Evolutionary conservation across 2,113 vertebrate genomes (phyloP).

Genomic region (Piaya cayana): DNA sequence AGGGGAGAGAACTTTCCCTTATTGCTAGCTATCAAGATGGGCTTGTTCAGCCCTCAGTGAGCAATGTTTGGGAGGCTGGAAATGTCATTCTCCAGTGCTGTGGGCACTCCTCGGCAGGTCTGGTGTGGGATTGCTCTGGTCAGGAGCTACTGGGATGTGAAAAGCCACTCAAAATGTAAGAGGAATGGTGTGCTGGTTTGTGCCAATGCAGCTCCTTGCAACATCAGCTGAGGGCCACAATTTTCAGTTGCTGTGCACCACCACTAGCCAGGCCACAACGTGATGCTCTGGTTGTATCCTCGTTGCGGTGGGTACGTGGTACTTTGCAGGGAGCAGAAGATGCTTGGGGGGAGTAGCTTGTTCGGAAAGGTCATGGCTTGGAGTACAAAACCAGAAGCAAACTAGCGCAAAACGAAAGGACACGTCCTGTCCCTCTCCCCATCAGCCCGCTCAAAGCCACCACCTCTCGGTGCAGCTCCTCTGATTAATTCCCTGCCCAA

Average conservation of each 20-base stretch:
- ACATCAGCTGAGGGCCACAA: rapidly evolving
- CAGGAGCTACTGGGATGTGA: not conserved
- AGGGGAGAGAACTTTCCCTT: not conserved
- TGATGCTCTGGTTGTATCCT: not conserved
- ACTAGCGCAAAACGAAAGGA: not conserved
- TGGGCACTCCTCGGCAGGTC: not conserved
- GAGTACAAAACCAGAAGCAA: not conserved
- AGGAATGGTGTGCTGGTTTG: not conserved
- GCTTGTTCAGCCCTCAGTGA: rapidly evolving
- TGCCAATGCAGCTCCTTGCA: not conserved
- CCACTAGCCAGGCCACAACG: not conserved
- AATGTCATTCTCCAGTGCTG: rapidly evolving
- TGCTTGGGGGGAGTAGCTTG: not conserved
- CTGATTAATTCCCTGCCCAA: conserved; percentile 28
- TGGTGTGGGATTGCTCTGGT: not conserved
- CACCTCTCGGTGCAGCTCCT: not conserved
- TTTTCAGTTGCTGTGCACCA: not conserved
- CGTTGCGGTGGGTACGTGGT: rapidly evolving
- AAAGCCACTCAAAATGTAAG: not conserved
- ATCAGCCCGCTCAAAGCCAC: not conserved
- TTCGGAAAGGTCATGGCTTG: not conserved
- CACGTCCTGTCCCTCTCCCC: not conserved
- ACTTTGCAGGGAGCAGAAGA: not conserved
- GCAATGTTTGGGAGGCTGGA: not conserved
- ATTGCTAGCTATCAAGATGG: not conserved